These are phyloP conservation scores for Druon quercuslanigerum DNA, from an alignment of 1,140 invertebrate genomes.

Conservation along the genomic window DNA sequence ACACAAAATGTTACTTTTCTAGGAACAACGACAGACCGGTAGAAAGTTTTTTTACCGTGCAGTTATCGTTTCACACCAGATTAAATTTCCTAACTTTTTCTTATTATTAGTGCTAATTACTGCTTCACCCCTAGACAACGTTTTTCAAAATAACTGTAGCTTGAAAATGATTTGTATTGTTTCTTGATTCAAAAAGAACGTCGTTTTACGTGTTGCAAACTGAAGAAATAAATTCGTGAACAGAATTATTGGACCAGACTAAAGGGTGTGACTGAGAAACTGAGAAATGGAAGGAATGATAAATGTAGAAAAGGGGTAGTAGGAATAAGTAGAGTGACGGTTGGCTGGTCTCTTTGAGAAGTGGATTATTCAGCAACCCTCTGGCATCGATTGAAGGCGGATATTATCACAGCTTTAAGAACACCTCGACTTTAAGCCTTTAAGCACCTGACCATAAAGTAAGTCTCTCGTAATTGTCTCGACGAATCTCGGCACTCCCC, in stretches of 20 bases:
- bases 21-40: no score
- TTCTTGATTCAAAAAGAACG: no score
- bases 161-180: no score
- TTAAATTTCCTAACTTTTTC: no score
- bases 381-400: constrained; percentile 23
- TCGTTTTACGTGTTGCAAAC: no score
- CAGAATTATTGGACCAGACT: not conserved
- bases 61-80: no score
- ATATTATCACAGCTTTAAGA: constrained; percentile 60
- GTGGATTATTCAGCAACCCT: constrained; percentile 23
- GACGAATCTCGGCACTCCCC: constrained; percentile 70
- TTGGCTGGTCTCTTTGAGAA: constrained; percentile 2
- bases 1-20: no score
- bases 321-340: constrained; percentile 32
- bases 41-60: no score
- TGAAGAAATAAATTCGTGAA: no score
- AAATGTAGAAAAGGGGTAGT: constrained; percentile 6
- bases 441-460: constrained; percentile 73
- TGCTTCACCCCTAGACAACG: no score
- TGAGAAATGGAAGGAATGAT: constrained; percentile 12
- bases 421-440: constrained; percentile 71
- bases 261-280: constrained; percentile 3
- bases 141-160: no score
- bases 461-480: constrained; percentile 72
- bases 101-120: no score